Evolutionary conservation across 1,140 invertebrate genomes (phyloP).

Genomic region (Drosophila truncata): DNA sequence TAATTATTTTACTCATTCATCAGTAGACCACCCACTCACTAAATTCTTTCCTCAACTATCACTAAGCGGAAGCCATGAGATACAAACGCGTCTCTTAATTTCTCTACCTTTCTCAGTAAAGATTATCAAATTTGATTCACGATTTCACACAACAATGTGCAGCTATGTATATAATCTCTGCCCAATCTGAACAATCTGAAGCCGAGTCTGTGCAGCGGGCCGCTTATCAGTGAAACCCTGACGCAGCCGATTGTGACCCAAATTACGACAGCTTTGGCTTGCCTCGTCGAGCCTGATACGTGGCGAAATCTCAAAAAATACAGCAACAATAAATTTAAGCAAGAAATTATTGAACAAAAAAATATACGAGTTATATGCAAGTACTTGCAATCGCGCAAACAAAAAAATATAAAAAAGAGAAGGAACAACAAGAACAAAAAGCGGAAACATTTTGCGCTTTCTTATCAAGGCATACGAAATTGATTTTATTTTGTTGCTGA

Average conservation of each 20-base stretch:
- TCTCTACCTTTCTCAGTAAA: constrained; percentile 11
- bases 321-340: constrained; percentile 68
- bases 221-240: constrained; percentile 69
- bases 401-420: constrained; percentile 33
- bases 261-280: constrained; percentile 63
- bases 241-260: constrained; percentile 76
- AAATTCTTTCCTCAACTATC: background rate
- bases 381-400: constrained; percentile 57
- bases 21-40: background rate
- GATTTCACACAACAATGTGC: constrained; percentile 38
- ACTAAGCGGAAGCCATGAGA: constrained; percentile 19
- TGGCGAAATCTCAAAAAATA: constrained; percentile 65
- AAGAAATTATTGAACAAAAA: constrained; percentile 82
- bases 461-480: constrained; percentile 80
- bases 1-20: constrained; percentile 20
- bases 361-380: constrained; percentile 20
- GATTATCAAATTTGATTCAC: constrained; percentile 54
- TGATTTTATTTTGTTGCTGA: constrained; percentile 74
- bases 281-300: constrained; percentile 65
- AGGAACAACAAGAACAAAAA: constrained; percentile 66
- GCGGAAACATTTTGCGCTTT: constrained; percentile 76
- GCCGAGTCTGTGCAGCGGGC: constrained; percentile 8
- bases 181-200: constrained; percentile 36
- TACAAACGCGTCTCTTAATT: constrained; percentile 19
- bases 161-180: constrained; percentile 10